phyloP scores from a whole-genome alignment of 2,888 invertebrate species.

The Melikaiella ostensackeni region DNA sequence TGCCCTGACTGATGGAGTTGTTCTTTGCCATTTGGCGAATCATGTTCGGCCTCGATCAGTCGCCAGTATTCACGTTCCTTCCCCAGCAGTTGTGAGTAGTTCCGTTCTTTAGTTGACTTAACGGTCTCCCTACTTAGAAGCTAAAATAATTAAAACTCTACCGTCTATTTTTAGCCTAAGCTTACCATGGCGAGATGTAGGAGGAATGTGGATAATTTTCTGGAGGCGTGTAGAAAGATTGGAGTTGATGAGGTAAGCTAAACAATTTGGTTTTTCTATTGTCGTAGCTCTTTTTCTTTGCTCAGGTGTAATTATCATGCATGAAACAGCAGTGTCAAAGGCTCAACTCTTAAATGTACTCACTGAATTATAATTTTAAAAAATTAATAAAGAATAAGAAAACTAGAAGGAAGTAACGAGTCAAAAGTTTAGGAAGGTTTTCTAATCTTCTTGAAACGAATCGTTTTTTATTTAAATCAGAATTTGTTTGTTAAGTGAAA shows the following conservation, averaged over 20 bases:
- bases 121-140: neutral
- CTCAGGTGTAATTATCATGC: slow-evolving; percentile 45
- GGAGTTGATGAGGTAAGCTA: slow-evolving; percentile 94
- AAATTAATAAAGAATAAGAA: neutral
- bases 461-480: neutral
- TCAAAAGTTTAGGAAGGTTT: neutral
- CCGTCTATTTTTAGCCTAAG: slow-evolving; percentile 86
- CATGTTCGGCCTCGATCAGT: slow-evolving; percentile 94
- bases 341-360: slow-evolving; percentile 9
- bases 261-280: slow-evolving; percentile 49
- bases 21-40: slow-evolving; percentile 96
- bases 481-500: neutral
- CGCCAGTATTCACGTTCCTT: slow-evolving; percentile 96
- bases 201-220: slow-evolving; percentile 96
- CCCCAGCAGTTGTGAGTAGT: slow-evolving; percentile 89
- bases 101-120: slow-evolving; percentile 3
- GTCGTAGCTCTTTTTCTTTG: slow-evolving; percentile 50
- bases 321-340: slow-evolving; percentile 26
- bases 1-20: slow-evolving; percentile 93
- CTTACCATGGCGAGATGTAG: slow-evolving; percentile 96
- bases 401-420: too few species aligned
- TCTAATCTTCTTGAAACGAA: neutral
- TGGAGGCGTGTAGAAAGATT: slow-evolving; percentile 95
- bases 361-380: neutral
- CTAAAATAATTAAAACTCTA: slow-evolving; percentile 16